Percentiles rank a stretch among this genome's conserved stretches.
Evolutionary conservation across 2,113 vertebrate genomes (phyloP).

Genomic region (Mastomys coucha): DNA sequence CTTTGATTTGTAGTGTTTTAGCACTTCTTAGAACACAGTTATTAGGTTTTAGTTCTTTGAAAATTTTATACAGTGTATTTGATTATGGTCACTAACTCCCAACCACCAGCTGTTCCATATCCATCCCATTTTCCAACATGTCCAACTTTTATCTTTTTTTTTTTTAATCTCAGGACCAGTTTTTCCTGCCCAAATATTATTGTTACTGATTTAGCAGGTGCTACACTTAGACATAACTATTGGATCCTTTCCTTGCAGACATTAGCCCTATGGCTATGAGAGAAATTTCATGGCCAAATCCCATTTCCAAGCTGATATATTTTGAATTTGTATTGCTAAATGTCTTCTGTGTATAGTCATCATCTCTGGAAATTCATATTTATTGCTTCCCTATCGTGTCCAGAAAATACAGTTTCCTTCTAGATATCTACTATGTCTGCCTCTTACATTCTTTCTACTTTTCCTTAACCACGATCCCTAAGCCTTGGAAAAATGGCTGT

Average conservation of each 20-base stretch:
- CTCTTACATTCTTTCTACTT: no score
- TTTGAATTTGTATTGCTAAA: neutral
- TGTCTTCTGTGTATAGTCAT: no score
- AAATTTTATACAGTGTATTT: neutral
- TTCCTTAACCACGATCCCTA: neutral
- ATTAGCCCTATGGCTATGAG: no score
- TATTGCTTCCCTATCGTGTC: neutral
- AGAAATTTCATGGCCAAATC: neutral
- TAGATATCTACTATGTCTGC: neutral
- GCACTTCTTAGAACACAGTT: neutral
- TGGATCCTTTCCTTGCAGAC: neutral
- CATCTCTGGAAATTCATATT: neutral
- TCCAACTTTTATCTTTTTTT: neutral
- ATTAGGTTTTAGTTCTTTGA: neutral
- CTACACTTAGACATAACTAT: neutral
- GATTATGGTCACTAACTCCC: neutral
- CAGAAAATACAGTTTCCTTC: neutral
- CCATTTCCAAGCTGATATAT: neutral
- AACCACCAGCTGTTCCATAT: neutral
- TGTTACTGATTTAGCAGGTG: no score
- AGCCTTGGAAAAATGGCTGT: neutral
- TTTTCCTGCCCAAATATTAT: neutral
- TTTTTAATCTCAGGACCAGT: neutral
- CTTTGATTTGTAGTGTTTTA: neutral
- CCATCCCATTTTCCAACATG: neutral